phyloP scores from a whole-genome alignment of 2,797 vertebrate genomes.

The Sciurus carolinensis region DNA sequence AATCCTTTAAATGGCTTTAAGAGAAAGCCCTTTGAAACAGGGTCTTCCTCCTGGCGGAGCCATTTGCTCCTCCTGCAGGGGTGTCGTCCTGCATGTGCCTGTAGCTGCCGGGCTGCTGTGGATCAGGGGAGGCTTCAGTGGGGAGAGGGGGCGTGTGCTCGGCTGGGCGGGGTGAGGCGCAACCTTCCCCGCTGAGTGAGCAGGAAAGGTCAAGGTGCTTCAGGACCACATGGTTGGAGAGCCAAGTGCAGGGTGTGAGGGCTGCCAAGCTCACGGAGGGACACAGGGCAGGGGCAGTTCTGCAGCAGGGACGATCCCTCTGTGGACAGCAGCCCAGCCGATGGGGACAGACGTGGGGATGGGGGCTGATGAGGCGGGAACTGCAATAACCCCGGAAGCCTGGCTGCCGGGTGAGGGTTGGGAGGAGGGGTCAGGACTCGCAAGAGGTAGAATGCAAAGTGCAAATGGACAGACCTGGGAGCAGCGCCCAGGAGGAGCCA shows the following conservation, averaged over 20 bases:
- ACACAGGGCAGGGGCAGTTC: background rate
- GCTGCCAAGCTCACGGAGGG: no score
- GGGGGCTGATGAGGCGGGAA: fast-evolving
- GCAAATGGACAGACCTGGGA: no score
- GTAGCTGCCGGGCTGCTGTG: fast-evolving
- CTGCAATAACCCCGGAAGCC: background rate
- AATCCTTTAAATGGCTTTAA: background rate
- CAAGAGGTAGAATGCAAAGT: fast-evolving
- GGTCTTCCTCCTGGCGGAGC: fast-evolving
- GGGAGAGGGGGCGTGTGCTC: no score
- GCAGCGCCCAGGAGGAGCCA: background rate
- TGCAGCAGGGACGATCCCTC: background rate
- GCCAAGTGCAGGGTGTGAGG: background rate
- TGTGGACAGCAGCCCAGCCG: background rate
- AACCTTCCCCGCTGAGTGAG: background rate
- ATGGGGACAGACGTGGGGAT: fast-evolving
- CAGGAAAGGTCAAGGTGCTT: background rate
- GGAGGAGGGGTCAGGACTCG: background rate
- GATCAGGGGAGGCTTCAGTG: fast-evolving
- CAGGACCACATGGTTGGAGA: background rate
- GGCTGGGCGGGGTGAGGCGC: background rate
- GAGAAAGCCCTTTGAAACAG: fast-evolving
- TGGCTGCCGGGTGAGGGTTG: no score
- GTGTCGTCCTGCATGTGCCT: fast-evolving
- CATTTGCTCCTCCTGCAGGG: fast-evolving